phyloP scores from a whole-genome alignment of 2,113 vertebrate species.

The Planiliza haematocheilus region DNA sequence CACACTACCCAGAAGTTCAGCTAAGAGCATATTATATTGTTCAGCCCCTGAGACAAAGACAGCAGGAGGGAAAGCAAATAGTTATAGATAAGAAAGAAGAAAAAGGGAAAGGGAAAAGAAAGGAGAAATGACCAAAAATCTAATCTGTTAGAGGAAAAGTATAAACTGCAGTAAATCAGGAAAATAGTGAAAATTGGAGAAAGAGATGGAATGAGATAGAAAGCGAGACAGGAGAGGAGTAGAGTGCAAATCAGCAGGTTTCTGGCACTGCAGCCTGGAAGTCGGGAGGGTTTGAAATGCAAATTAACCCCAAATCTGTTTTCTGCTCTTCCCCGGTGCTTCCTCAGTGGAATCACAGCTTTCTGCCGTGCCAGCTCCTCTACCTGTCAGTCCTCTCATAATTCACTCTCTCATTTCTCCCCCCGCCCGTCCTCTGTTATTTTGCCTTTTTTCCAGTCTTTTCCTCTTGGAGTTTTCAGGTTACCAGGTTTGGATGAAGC shows the following conservation, averaged over 20 bases:
- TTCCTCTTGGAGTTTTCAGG: constrained; percentile 6
- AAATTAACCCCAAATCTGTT: constrained; percentile 71
- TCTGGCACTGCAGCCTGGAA: constrained; percentile 33
- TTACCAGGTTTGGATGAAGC: constrained; percentile 16
- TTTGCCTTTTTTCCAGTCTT: background rate
- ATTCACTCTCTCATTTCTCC: constrained; percentile 39
- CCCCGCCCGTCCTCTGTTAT: background rate
- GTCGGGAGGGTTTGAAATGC: constrained; percentile 70
- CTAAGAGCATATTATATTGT: no score
- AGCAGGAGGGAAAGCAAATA: no score
- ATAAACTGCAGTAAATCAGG: constrained; percentile 12
- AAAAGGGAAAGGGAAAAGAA: background rate
- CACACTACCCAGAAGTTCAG: no score
- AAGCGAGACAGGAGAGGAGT: background rate
- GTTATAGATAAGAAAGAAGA: background rate
- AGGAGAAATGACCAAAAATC: background rate
- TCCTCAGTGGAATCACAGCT: constrained; percentile 53
- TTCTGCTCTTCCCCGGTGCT: constrained; percentile 48
- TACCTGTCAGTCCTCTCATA: constrained; percentile 54
- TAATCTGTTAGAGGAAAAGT: background rate
- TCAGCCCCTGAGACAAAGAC: no score
- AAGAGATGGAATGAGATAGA: constrained; percentile 11
- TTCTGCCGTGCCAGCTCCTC: constrained; percentile 36
- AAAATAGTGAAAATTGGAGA: constrained; percentile 5
- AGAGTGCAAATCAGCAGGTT: constrained; percentile 52